A percentile compares a stretch with the other conserved stretches of the same genome.
Evolutionary conservation across 2,797 vertebrate genomes (phyloP).

Genomic region (Lithobates pipiens): DNA sequence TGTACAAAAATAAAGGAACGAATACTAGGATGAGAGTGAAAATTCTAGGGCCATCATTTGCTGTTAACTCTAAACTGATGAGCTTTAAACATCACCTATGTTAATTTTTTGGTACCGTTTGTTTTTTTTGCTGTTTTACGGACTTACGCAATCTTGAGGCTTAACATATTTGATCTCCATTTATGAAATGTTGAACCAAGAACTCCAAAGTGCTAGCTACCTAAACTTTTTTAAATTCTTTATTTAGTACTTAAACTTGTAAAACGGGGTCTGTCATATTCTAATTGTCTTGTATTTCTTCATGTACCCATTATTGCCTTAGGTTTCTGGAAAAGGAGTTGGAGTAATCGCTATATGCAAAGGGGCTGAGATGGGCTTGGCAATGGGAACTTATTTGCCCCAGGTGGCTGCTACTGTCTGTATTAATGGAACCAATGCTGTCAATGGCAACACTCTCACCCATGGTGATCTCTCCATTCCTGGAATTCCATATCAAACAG

Average conservation of each 20-base stretch:
- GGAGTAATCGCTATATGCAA: conserved; percentile 82
- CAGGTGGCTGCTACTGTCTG: conserved; percentile 79
- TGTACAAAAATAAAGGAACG: no score
- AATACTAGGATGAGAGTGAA: no score
- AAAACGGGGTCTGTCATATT: not conserved
- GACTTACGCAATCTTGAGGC: no score
- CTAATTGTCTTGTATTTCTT: not conserved
- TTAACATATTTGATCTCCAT: no score
- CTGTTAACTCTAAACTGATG: no score
- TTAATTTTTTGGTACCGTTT: no score
- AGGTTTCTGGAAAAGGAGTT: conserved; percentile 80
- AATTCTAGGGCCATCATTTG: no score
- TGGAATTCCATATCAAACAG: not conserved
- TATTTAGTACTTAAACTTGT: not conserved
- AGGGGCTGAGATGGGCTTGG: conserved; percentile 76
- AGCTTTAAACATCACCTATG: no score
- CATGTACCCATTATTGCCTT: not conserved
- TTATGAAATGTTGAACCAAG: no score
- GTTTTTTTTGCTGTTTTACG: no score
- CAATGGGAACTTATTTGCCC: conserved; percentile 79
- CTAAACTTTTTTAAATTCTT: no score
- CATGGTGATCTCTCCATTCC: conserved; percentile 71
- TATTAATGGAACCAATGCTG: conserved; percentile 75
- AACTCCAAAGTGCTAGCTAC: no score
- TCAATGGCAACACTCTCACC: conserved; percentile 69